These are phyloP conservation scores for Chlorospingus semifuscus DNA, from an alignment of 2,797 vertebrate genomes.

Conservation along the genomic window DNA sequence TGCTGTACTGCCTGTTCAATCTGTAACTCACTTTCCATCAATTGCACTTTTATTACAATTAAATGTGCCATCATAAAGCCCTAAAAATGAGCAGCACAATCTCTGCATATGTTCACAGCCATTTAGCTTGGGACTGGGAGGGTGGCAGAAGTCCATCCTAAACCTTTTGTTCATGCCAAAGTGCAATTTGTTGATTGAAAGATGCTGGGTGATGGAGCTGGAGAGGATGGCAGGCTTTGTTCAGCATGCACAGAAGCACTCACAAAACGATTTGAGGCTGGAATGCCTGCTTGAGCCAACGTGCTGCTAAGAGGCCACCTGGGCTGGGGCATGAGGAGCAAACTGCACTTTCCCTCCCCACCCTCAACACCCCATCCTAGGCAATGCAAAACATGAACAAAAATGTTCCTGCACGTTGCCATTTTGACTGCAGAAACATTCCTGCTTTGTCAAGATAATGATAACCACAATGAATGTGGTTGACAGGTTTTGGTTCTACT, in stretches of 20 bases:
- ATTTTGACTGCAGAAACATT: neutral
- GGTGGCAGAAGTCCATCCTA: slow-evolving; percentile 64
- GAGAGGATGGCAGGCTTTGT: slow-evolving; percentile 17
- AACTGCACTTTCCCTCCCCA: neutral
- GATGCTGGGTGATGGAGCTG: slow-evolving; percentile 31
- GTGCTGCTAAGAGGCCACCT: slow-evolving; percentile 47
- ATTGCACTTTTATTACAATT: slow-evolving; percentile 61
- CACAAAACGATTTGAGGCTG: neutral
- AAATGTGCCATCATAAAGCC: slow-evolving; percentile 55
- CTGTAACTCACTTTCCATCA: slow-evolving; percentile 59
- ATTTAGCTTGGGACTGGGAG: slow-evolving; percentile 50
- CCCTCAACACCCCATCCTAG: neutral
- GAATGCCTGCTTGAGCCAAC: neutral
- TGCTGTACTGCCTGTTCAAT: slow-evolving; percentile 59
- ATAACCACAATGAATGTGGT: neutral
- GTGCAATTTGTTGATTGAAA: slow-evolving; percentile 64
- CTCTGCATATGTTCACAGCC: slow-evolving; percentile 62
- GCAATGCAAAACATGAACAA: neutral
- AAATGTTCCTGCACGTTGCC: neutral
- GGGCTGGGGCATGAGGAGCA: neutral
- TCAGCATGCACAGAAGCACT: slow-evolving; percentile 4
- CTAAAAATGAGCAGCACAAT: slow-evolving; percentile 60
- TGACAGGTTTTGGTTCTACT: neutral
- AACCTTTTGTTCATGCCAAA: slow-evolving; percentile 64
- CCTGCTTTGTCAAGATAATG: neutral